Evolutionary conservation across 2,888 invertebrate species (phyloP), one percentile per base, ranked within the genome.

Genomic region (Sthenelais limicola): DNA sequence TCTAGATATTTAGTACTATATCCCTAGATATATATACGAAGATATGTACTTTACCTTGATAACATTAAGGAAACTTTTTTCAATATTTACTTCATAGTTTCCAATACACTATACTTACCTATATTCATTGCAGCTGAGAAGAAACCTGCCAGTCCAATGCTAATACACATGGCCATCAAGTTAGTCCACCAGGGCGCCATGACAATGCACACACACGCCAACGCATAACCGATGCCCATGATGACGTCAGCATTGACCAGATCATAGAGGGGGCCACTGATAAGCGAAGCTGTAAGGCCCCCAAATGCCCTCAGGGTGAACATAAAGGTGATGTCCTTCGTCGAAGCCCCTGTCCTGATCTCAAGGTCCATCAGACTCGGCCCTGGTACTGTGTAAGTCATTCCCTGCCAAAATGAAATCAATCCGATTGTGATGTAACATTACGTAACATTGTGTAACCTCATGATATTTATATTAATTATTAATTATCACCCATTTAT

Each of bases 321-420:
- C 62, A 62, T 35, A 28, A 62, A 43, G 62, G 38, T 15, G 1
- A 62, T 3, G 12, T 62, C 62, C 24, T 38, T 33, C 5, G 38
- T 62, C 21, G 62, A 1, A 1, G 62, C 18, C 1, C 38, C 35
- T 1, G 62, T 62, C 12, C 62, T 35, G n/a, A 62, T 62, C 24
- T 62, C 62, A n/a, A 62, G 62, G 62, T 62, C 62, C 9, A 62
- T 62, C 21, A 62, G 62, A 28, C 62, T 62, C 3, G 62, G 62
- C 5, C 62, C 62, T 4, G 38, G 38, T 5, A 21, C 24, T 5
- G 1, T 18, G 28, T 62, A 62, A 12, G 62, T 24, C 28, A 43
- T 38, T 26, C 38, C 62, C 62, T 62, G 24, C 15, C 15, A 43
- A 18, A 43, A 43, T n/a, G n/a, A n/a, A n/a, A n/a, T n/a, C n/a